Percentiles rank a stretch among this genome's conserved stretches.
Conservation (phyloP, 2,113 vertebrate genomes). For the Atherinomorus stipes region DNA sequence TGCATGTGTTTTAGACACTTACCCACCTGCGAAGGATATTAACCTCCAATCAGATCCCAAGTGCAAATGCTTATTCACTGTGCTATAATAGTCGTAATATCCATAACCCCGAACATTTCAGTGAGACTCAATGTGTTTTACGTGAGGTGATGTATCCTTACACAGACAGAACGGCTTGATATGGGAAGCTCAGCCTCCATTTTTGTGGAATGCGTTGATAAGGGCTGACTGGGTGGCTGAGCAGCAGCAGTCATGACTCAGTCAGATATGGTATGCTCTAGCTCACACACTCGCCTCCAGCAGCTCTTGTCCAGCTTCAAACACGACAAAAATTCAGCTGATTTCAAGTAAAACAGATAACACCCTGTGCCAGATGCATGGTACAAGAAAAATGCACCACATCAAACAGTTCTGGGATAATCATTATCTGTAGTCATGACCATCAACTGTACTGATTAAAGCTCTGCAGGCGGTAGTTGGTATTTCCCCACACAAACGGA, state of each 20-base stretch:
- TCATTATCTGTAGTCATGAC: conserved; percentile 30
- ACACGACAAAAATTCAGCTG: conserved; percentile 38
- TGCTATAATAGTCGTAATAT: background rate
- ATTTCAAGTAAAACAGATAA: conserved; percentile 39
- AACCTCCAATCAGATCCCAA: conserved; percentile 19
- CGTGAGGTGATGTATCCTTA: conserved; percentile 2
- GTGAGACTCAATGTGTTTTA: background rate
- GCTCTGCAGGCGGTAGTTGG: conserved; percentile 35
- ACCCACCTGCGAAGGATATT: conserved; percentile 14
- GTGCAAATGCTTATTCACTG: background rate
- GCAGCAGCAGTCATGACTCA: conserved; percentile 74
- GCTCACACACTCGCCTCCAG: conserved; percentile 67
- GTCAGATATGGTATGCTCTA: conserved; percentile 65
- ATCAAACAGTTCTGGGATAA: conserved; percentile 22
- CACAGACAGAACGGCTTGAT: conserved; percentile 25
- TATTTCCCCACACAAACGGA: conserved; percentile 43
- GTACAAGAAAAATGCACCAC: conserved; percentile 8
- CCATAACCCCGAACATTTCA: background rate
- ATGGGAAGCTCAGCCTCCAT: conserved; percentile 61
- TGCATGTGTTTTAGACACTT: conserved; percentile 23
- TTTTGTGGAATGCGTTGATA: conserved; percentile 67
- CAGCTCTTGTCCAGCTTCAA: conserved; percentile 50
- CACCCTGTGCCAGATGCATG: conserved; percentile 3
- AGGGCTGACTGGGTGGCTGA: conserved; percentile 62
- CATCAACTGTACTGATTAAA: conserved; percentile 24